Conservation (phyloP, 2,797 vertebrate species). For the Epinephelus coioides region DNA sequence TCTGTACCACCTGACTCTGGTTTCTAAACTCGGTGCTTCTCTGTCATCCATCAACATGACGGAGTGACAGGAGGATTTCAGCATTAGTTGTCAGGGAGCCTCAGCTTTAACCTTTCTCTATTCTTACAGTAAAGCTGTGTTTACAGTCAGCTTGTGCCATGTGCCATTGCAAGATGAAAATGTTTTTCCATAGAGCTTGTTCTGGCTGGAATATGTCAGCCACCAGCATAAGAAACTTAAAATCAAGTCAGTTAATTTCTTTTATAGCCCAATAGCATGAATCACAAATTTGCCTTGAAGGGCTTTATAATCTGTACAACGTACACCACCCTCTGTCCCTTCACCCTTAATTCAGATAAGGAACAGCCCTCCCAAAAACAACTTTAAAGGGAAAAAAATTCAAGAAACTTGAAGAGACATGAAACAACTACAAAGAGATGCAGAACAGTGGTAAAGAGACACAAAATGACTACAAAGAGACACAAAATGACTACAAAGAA, state of each 20-base stretch:
- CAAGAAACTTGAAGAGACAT: background rate
- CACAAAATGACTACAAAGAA: too few species aligned
- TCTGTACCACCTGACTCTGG: background rate
- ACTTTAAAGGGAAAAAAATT: background rate
- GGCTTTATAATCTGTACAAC: background rate
- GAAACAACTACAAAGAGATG: too few species aligned
- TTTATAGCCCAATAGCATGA: background rate
- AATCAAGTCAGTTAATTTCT: background rate
- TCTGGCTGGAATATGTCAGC: background rate
- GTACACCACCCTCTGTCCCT: background rate
- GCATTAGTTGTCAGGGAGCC: background rate
- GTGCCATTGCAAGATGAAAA: background rate
- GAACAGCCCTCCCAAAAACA: background rate
- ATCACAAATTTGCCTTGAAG: background rate
- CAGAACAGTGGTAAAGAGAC: too few species aligned
- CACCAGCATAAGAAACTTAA: background rate
- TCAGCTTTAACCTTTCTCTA: slow-evolving; percentile 15
- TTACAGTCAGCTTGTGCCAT: background rate
- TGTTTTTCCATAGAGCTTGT: background rate
- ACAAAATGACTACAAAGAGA: too few species aligned
- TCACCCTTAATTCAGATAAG: background rate
- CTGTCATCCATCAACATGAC: slow-evolving; percentile 18
- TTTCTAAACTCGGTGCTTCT: slow-evolving; percentile 10
- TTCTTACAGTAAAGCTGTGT: slow-evolving; percentile 5
- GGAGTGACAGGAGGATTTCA: slow-evolving; percentile 8